Base-by-base conservation (phyloP, 2,113 vertebrate species). In the Pycnonotus jocosus region DNA sequence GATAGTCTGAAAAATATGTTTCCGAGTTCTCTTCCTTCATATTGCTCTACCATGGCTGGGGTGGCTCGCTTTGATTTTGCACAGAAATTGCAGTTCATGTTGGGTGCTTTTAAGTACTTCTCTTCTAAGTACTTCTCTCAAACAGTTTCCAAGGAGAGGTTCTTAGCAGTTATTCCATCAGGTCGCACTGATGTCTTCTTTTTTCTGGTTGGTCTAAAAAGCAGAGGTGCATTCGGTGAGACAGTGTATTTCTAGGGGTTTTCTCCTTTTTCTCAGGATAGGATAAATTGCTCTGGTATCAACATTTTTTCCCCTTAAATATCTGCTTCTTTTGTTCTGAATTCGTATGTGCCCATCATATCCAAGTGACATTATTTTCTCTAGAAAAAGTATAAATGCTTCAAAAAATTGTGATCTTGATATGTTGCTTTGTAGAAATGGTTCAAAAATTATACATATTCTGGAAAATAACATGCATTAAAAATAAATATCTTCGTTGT, bases 401-500 rank as follows among this genome's bases (percentile, higher is more conserved):
- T 94, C 23, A 77, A 74, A 64, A 73, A 57, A 4, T 40, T 57
- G 2, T 69, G 33, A 31, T 69, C 37, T 33, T 90, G 73, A 51
- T 72, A 27, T 21, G 3, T 44, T 95, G 23, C 18, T 65, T 91
- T 91, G 86, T 76, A 76, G 48, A 92, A 81, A 85, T 64, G 50
- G 23, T 56, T 77, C 28, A 61, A 30, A 74, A 48, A 45, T 33
- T 21, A 69, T 79, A 35, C 53, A 48, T 77, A 44, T 82, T 93
- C 79, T 97, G 81, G 68, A 84, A 95, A 90, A 90, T 94, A 82
- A 93, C 82, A 70, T 91, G 90, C 81, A 2, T 89, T 74, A 35
- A 57, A 73, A 91, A 48, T 10, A 76, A 74, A 28, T 24, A 11
- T 22, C 7, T 90, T 79, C 70, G 11, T 40, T 81, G 66, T 86